Percentiles rank a stretch among this genome's conserved stretches.
Conservation (phyloP, 2,888 invertebrate species). For the Monochamus alternatus region DNA sequence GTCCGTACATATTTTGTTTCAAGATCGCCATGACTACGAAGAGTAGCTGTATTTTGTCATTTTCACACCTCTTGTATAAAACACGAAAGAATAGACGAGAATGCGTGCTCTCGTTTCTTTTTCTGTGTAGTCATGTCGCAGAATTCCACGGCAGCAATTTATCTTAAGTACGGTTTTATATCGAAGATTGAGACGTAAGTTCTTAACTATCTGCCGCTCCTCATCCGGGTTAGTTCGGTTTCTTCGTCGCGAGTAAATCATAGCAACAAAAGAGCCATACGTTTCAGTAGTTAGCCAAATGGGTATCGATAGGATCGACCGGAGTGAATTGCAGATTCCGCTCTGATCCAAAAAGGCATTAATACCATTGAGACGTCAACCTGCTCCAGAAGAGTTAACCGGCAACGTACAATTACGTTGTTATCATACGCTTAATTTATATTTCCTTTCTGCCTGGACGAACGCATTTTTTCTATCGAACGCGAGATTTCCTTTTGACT, state of each 20-base stretch:
- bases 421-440: slow-evolving; percentile 46
- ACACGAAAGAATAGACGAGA: slow-evolving; percentile 2
- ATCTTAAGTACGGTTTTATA: background rate
- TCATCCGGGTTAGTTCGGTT: background rate
- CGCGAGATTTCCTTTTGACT: no score
- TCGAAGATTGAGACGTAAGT: slow-evolving; percentile 8
- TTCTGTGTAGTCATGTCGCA: no score
- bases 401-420: slow-evolving; percentile 46
- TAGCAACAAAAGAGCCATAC: slow-evolving; percentile 35
- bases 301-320: slow-evolving; percentile 38
- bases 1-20: no score
- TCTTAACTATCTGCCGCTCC: slow-evolving; percentile 37
- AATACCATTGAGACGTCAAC: slow-evolving; percentile 46
- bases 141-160: no score
- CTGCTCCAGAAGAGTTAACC: slow-evolving; percentile 27
- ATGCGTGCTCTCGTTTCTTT: background rate
- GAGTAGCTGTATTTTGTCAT: no score
- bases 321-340: slow-evolving; percentile 34
- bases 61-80: no score
- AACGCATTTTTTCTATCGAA: no score
- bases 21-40: no score
- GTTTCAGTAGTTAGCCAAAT: slow-evolving; percentile 39
- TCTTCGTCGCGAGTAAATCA: slow-evolving; percentile 22
- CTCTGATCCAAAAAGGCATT: slow-evolving; percentile 38
- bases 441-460: slow-evolving; percentile 23